Base-by-base conservation (phyloP, 2,113 vertebrate species). In the Oceanodroma tethys region DNA sequence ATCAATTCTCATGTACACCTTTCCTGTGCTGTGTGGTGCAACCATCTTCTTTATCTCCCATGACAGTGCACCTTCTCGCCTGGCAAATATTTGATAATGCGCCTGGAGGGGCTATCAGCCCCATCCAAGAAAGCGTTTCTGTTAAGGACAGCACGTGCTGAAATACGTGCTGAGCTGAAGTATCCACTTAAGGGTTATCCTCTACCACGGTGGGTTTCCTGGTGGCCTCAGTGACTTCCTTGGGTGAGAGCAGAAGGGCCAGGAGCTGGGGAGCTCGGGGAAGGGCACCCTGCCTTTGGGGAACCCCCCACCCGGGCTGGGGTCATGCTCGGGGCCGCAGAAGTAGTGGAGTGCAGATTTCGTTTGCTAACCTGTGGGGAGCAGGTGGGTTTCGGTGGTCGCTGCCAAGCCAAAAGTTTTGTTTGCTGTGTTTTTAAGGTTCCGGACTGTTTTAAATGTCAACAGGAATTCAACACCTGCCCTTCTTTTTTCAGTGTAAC, bases 321-420 rank as follows among this genome's bases (percentile, higher is more conserved):
- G 43, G 11, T 13, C 58, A 8, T 1, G 0, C 48, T 56, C 1
- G 0, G 20, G 40, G 48, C 25, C 2, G 2, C 59, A 32, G 68
- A 27, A 40, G 36, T 25, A 22, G 21, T 5, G 23, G 21, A 32
- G 30, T 7, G 19, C 27, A 38, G n/a, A 6, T 68, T 40, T 17
- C 7, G 4, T 73, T 59, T 11, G 43, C 89, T 38, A 36, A 21
- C 21, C 40, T 7, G 0, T 16, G 15, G 42, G 42, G n/a, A 59
- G 34, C 80, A 75, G 83, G 68, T 78, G 45, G 30, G 62, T 1
- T 73, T 80, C 56, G 59, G 58, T 84, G 93, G 45, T 81, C 9
- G 2, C 59, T 84, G 86, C 70, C 21, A 9, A 82, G 36, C 40
- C 48, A 13, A 1, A 2, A 48, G 53, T 55, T 91, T 34, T 84